Conservation (phyloP, 2,888 invertebrate species). For the Xiphydria camelus region DNA sequence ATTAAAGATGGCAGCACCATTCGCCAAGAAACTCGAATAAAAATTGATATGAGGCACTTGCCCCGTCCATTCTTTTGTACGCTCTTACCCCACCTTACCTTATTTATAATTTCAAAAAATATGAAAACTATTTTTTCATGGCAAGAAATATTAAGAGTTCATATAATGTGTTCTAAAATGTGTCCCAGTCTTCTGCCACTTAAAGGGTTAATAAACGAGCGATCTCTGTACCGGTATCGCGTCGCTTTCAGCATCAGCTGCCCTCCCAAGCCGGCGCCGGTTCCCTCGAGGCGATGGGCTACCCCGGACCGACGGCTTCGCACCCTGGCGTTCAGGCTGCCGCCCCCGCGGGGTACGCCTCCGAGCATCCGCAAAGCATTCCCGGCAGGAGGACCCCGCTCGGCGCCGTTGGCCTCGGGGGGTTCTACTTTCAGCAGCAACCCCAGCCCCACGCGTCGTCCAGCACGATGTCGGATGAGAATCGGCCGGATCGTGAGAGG, state of each 20-base stretch:
- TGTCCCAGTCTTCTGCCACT: too few species aligned
- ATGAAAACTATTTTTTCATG: too few species aligned
- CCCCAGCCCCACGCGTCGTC: slow-evolving; percentile 60
- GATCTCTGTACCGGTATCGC: too few species aligned
- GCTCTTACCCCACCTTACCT: too few species aligned
- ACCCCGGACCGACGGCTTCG: slow-evolving; percentile 39
- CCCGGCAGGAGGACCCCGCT: slow-evolving; percentile 75
- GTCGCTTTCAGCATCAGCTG: slow-evolving; percentile 40
- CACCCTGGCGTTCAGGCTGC: slow-evolving; percentile 51
- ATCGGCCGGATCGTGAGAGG: slow-evolving; percentile 69
- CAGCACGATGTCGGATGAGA: slow-evolving; percentile 70
- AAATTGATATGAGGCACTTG: too few species aligned
- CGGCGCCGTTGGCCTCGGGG: slow-evolving; percentile 82
- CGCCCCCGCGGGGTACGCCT: slow-evolving; percentile 56
- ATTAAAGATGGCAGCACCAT: too few species aligned
- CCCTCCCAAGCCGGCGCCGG: slow-evolving; percentile 41
- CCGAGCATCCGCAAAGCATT: slow-evolving; percentile 59
- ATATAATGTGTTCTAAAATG: too few species aligned
- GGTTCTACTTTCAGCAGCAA: slow-evolving; percentile 81
- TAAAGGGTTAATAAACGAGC: too few species aligned
- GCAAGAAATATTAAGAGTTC: too few species aligned
- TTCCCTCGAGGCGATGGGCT: slow-evolving; percentile 43
- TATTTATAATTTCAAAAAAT: too few species aligned
- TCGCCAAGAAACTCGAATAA: too few species aligned
- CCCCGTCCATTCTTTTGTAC: too few species aligned